Evolutionary conservation across 2,797 vertebrate genomes (phyloP), one percentile per base, ranked within the genome.

Genomic region (Microchirus variegatus): DNA sequence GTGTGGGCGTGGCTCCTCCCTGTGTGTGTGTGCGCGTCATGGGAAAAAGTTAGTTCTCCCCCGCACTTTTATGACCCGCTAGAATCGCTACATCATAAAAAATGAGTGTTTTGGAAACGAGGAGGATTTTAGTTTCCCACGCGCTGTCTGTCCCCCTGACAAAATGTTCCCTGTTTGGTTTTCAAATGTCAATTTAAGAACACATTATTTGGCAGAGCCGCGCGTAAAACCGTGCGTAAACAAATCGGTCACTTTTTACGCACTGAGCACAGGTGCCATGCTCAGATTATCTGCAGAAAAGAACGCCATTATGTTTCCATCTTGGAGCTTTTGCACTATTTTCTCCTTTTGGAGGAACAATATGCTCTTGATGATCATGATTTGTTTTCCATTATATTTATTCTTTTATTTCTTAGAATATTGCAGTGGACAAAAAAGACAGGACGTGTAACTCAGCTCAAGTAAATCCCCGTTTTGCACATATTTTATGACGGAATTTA

Each of bases 21-120:
- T 14, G 11, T 41, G 4, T 14, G 41, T 42, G 31, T 12, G 12
- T 12, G 40, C 47, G 10, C 80, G 78, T 62, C 75, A 41, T 67
- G 60, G 71, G n/a, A n/a, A n/a, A n/a, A n/a, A n/a, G n/a, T n/a
- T n/a, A n/a, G n/a, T n/a, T n/a, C n/a, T n/a, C n/a, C n/a, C n/a
- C n/a, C n/a, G n/a, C n/a, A 70, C 54, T 84, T 84, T 81, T 75
- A 77, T 73, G 73, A 76, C 45, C 58, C 81, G 85, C 76, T 61
- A 82, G 52, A 78, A 70, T 77, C 19, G 49, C 69, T 78, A 57
- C 73, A 9, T 80, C 43, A 10, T 60, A 37, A 66, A 37, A 16
- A 17, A 22, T 22, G 13, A 45, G 17, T 53, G 40, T 52, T 57
- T 14, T 65, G 67, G 47, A 17, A 51, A 8, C 53, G 35, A 58